Evolutionary conservation across 2,888 invertebrate genomes (phyloP), one percentile per base, ranked within the genome.

Genomic region (Nipponacmea schrenckii): DNA sequence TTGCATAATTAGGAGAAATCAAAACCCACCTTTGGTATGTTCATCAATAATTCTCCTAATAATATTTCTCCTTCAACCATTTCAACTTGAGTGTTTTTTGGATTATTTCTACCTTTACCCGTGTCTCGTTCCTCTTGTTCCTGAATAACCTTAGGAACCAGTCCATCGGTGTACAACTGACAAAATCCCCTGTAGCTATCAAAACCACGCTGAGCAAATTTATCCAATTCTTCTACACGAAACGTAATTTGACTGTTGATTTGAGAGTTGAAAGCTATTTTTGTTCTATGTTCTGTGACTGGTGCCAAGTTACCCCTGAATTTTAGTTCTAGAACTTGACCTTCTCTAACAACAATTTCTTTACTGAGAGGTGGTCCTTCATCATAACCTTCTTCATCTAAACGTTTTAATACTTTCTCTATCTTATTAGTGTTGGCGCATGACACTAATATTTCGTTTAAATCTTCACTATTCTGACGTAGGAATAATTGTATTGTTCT

Each of bases 151-250:
- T 68, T 71, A 8, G 80, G 77, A 15, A 83, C 79, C 24, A 79
- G 26, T 17, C 76, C 79, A 50, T 76, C 76, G 2, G 84, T 83
- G 71, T 74, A 84, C n/a, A 86, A 31, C 78, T 86, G 86, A 20
- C 79, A 81, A 69, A 87, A 87, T 8, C 87, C 87, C 50, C 86
- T 71, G 75, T 84, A 87, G 50, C 82, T 81, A 67, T 80, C 79
- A 46, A 87, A 78, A 27, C 83, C 79, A 69, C 85, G 86, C 76
- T 87, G 87, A 1, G 87, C 86, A 75, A 83, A 87, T 50, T 75
- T 77, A 68, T 87, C 86, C 2, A 82, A 76, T 72, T 85, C 85
- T 12, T 68, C 71, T 14, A 85, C 83, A 26, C 68, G 64, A 56
- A 86, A 82, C 14, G 81, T 73, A 20, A 81, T 67, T n/a, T 76